Base-by-base conservation (phyloP, 2,888 invertebrate genomes). In the Ophion ellenae region DNA sequence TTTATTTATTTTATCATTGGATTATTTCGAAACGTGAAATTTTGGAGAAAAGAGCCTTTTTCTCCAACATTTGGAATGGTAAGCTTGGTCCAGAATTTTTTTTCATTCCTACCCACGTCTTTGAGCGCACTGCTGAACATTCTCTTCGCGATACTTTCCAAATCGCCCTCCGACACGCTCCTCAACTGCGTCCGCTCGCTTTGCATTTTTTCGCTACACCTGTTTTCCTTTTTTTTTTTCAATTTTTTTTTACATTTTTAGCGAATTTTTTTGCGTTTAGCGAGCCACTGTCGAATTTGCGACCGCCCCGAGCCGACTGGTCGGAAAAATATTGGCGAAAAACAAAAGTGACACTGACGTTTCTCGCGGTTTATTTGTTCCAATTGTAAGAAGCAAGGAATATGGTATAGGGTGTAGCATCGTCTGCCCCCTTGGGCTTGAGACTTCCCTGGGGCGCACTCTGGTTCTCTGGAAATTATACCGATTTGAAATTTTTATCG, bases 121-220 rank as follows among this genome's bases (percentile, higher is more conserved):
- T 84, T 81, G 10, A 88, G 83, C 2, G 87, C 86, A 57, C 82
- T 75, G 40, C 88, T 83, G 20, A 90, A 87, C 81, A 90, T 87
- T 57, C 79, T 78, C 73, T 87, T 88, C 9, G 89, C 83, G 14
- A 90, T 87, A 69, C 84, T 87, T 73, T 77, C 80, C 40, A 91
- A 78, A 86, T 90, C 89, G 74, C 90, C 84, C 14, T 86, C 89
- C 4, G 90, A 91, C 20, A 87, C 81, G 14, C 91, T 89, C 85
- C 11, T 36, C 59, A 67, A 24, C 9, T 87, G 88, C 20, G 76
- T 40, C 64, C 32, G 4, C 32, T 32, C 32, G 32, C 32, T 32
- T 32, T 32, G 32, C 32, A 32, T 32, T 74, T 86, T 69, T 78
- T 64, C 17, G n/a, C 45, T 28, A 40, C 24, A 69, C 71, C 7